phyloP scores from a whole-genome alignment of 1,140 invertebrate species.

The Drosophila jambulina region DNA sequence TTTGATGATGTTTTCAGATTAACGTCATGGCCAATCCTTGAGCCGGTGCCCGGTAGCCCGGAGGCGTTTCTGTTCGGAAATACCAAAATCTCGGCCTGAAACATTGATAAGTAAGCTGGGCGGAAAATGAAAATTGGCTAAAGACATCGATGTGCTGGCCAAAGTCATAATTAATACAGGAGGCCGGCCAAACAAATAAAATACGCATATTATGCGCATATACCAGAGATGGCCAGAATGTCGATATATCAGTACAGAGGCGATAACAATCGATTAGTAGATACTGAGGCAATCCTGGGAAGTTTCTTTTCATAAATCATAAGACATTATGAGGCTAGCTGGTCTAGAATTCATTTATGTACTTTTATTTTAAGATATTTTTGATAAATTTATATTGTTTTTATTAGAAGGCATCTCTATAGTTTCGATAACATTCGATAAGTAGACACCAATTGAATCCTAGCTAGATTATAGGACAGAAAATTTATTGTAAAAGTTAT shows the following conservation, averaged over 20 bases:
- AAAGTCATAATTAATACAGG: constrained; percentile 50
- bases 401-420: too few species aligned
- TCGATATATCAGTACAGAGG: background rate
- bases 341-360: too few species aligned
- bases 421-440: too few species aligned
- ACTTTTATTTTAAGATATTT: too few species aligned
- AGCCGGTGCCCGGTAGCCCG: constrained; percentile 4
- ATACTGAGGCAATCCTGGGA: background rate
- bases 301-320: too few species aligned
- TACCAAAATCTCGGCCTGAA: constrained; percentile 20
- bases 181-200: constrained; percentile 39
- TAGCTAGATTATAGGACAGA: too few species aligned
- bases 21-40: constrained; percentile 55
- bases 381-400: too few species aligned
- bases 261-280: background rate
- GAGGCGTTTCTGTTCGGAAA: constrained; percentile 31
- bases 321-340: too few species aligned
- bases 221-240: background rate
- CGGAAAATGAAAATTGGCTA: constrained; percentile 28
- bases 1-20: constrained; percentile 69
- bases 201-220: constrained; percentile 15
- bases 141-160: constrained; percentile 25
- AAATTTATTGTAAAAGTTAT: too few species aligned
- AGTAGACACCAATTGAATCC: too few species aligned
- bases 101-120: constrained; percentile 46